Base-by-base conservation (phyloP, 2,113 vertebrate genomes). In the Semnopithecus entellus region DNA sequence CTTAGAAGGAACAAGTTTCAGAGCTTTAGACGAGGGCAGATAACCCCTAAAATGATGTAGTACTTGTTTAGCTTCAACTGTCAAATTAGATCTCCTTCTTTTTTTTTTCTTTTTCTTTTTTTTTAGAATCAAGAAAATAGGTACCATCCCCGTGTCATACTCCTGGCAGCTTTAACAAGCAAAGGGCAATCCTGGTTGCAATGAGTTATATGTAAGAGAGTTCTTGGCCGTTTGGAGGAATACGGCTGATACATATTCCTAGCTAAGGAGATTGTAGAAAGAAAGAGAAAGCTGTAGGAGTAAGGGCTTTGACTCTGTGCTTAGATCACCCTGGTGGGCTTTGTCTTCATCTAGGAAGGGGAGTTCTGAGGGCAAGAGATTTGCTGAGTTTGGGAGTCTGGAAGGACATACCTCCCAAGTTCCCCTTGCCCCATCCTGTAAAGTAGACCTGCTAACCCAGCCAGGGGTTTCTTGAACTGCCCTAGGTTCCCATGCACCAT, bases 111-210 rank as follows among this genome's bases (percentile, higher is more conserved):
- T n/a, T n/a, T n/a, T n/a, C n/a, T n/a, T 48, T 91, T 68, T 50
- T 64, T 61, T 87, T 87, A 83, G 68, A 90, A 83, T 32, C 72
- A 66, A 83, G 94, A 40, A 93, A 52, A 76, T 52, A 55, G 78
- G 38, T 48, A 50, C 32, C 0, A 3, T 14, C 43, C 23, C 23
- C 16, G 5, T 4, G 32, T 30, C n/a, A 9, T 3, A 18, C 10
- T 90, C 5, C 45, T 70, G 55, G 57, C 50, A 85, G 90, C 59
- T 45, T 95, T 20, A 90, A 90, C 38, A 81, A 95, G 35, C 48
- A 32, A 52, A 25, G 70, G 59, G 40, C 45, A 43, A 73, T 80
- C 8, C 30, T 79, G 43, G 20, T 40, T 43, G 52, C 23, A 38
- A 35, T 30, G 59, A 45, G 3, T 45, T 70, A 2, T 6, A 43